Percentiles rank a stretch among this genome's conserved stretches.
Conservation (phyloP, 2,888 invertebrate species). For the Pyrgus malvae region DNA sequence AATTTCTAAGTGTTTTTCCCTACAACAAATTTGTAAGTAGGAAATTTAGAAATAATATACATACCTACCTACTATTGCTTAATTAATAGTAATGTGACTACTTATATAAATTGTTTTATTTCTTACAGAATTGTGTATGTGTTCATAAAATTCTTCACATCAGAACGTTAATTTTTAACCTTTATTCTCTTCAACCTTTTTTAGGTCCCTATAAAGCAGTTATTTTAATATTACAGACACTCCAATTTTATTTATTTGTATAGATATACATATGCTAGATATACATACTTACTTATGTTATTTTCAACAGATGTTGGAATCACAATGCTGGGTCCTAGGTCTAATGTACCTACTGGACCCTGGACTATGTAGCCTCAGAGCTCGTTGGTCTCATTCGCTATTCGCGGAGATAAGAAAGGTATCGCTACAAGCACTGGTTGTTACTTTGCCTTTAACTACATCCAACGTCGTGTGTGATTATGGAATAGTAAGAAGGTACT, state of each 20-base stretch:
- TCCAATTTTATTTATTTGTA: too few relatives aligned
- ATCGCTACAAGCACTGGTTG: conserved; percentile 59
- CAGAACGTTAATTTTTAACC: too few relatives aligned
- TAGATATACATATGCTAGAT: too few relatives aligned
- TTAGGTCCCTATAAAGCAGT: too few relatives aligned
- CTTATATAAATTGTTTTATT: too few relatives aligned
- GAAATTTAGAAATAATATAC: too few relatives aligned
- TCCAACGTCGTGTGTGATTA: conserved; percentile 44
- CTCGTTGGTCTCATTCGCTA: conserved; percentile 54
- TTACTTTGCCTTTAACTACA: conserved; percentile 45
- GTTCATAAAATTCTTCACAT: too few relatives aligned
- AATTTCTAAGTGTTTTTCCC: conserved; percentile 54
- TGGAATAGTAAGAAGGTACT: conserved; percentile 58
- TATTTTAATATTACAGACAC: too few relatives aligned
- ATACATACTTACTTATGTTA: background rate
- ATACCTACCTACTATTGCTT: too few relatives aligned
- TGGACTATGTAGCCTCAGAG: conserved; percentile 49
- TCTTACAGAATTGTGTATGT: too few relatives aligned
- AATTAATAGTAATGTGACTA: too few relatives aligned
- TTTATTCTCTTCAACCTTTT: too few relatives aligned
- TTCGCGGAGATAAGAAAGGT: conserved; percentile 59
- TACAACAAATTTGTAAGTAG: conserved; percentile 58
- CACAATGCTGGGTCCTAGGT: conserved; percentile 59
- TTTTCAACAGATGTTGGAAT: conserved; percentile 50
- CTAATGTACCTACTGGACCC: conserved; percentile 67